Base-by-base conservation (phyloP, 2,113 vertebrate genomes). In the Nansenia antarctica region DNA sequence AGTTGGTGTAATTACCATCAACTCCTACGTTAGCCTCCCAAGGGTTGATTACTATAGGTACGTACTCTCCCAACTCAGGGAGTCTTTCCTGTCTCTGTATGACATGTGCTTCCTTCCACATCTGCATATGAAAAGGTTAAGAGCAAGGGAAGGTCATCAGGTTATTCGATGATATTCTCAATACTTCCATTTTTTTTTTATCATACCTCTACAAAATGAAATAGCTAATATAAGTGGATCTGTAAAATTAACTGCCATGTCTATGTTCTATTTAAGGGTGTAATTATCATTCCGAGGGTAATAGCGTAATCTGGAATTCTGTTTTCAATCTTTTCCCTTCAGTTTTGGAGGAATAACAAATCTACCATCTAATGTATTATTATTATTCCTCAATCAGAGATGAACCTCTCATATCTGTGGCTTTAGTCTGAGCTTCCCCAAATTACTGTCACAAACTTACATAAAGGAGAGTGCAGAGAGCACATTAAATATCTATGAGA, bases 401-500 rank as follows among this genome's bases (percentile, higher is more conserved):
- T 42, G 60, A 45, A n/a, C 37, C 30, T 20, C 73, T 6, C 37
- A 15, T 26, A 30, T 64, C 26, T 55, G 24, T 14, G 27, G 15
- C 39, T 18, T 14, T 62, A 26, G 15, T 49, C 30, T 34, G 57
- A 59, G 5, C 27, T 59, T 68, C 8, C n/a, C n/a, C 32, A 35
- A 68, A 84, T 79, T 64, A 77, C 81, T 72, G 67, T 73, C 62
- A 79, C 74, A 76, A 70, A 83, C 82, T 70, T 82, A 57, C 70
- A 62, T 34, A 69, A 65, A 64, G 86, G 80, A 78, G 30, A 58
- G 54, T 81, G 45, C 76, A 12, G 8, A 5, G 15, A 81, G 75
- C 62, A 73, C 86, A 88, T 86, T 74, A 83, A 75, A 83, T 63
- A 66, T 83, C 81, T 70, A 18, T 73, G 78, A 20, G 29, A 80